Percentiles rank a stretch among this genome's conserved stretches.
Conservation (phyloP, 1,140 invertebrate genomes). For the Lysiphlebus fabarum region DNA sequence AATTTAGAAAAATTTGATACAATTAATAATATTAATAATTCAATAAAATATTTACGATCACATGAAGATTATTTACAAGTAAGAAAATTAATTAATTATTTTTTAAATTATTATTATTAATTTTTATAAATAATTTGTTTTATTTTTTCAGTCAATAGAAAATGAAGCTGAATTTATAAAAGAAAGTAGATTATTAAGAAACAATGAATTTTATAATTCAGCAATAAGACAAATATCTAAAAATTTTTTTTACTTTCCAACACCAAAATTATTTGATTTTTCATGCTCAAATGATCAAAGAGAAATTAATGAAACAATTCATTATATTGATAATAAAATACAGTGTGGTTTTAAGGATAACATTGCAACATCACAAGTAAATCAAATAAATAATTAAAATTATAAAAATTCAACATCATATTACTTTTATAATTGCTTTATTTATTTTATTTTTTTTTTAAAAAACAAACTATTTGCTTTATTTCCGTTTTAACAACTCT, state of each 20-base stretch:
- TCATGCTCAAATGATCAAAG: slow-evolving; percentile 28
- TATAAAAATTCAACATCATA: no score
- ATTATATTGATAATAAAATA: no score
- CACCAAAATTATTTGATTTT: slow-evolving; percentile 42
- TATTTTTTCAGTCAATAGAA: slow-evolving; percentile 19
- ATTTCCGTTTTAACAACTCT: no score
- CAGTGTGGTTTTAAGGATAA: no score
- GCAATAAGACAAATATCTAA: slow-evolving; percentile 59
- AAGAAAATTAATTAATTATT: slow-evolving; percentile 18
- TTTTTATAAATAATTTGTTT: not conserved
- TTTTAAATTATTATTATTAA: not conserved
- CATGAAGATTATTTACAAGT: slow-evolving; percentile 39
- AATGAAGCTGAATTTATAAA: slow-evolving; percentile 43
- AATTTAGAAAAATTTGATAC: slow-evolving; percentile 55
- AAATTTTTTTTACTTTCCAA: slow-evolving; percentile 62
- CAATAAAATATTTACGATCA: slow-evolving; percentile 47
- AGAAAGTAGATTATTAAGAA: slow-evolving; percentile 57
- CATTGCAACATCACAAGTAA: no score
- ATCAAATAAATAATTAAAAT: no score
- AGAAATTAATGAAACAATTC: not conserved
- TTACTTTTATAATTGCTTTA: no score
- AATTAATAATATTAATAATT: slow-evolving; percentile 44
- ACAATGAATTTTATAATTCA: slow-evolving; percentile 60
- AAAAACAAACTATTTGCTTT: no score
- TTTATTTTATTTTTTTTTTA: no score